These are phyloP conservation scores for Agrochola litura DNA, from an alignment of 2,888 invertebrate genomes.

Conservation along the genomic window DNA sequence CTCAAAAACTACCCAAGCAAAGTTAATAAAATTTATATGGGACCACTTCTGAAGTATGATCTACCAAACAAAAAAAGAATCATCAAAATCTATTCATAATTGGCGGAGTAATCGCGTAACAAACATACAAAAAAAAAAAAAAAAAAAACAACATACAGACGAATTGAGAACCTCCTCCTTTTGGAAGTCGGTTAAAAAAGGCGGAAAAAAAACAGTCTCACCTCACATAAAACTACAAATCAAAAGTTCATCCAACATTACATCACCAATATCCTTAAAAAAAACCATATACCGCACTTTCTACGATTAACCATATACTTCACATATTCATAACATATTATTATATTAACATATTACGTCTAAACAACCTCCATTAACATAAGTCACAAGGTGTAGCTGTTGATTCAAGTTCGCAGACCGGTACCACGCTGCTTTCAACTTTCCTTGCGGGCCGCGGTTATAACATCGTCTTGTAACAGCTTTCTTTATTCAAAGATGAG, in stretches of 20 bases:
- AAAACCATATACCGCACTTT: conserved; percentile 40
- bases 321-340: conserved; percentile 39
- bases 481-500: conserved; percentile 83
- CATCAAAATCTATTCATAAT: no score
- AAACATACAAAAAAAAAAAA: no score
- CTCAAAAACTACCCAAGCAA: no score
- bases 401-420: conserved; percentile 80
- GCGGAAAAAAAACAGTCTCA: neutral
- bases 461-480: conserved; percentile 85
- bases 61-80: no score
- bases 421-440: conserved; percentile 85
- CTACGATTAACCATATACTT: conserved; percentile 44
- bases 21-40: no score
- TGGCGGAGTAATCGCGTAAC: no score
- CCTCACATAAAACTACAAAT: conserved; percentile 10
- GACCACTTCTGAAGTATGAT: no score
- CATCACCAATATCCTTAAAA: conserved; percentile 46
- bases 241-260: conserved; percentile 11
- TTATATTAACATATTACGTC: conserved; percentile 56
- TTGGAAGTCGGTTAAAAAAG: no score
- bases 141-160: no score
- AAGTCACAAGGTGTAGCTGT: conserved; percentile 73
- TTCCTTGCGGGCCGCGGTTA: conserved; percentile 80
- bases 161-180: no score
- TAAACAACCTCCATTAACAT: conserved; percentile 68